Base-by-base conservation (phyloP, 2,888 invertebrate species). In the Taenaris catops region DNA sequence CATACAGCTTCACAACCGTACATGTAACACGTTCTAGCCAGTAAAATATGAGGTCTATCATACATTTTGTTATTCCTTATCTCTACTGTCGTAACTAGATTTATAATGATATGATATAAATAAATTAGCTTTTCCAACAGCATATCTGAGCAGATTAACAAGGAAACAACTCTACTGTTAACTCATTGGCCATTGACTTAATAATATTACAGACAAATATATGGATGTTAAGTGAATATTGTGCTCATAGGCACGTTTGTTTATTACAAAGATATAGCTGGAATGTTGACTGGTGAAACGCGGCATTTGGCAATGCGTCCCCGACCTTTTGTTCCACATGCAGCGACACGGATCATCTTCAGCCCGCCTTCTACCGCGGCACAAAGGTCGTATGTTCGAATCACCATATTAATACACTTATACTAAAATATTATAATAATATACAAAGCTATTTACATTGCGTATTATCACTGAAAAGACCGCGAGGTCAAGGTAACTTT, bases 401-500 rank as follows among this genome's bases (percentile, higher is more conserved):
- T 54, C 47, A 49, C 51, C 31, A 46, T 38, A 35, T 35, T 24
- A 28, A 35, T 44, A 47, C 34, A 44, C 40, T 38, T 49, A 49
- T 25, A 41, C 37, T 46, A 45, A 43, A 43, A 48, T 41, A 48
- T 49, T 48, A 47, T 45, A 49, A 51, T 46, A 73, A 62, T 66
- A 71, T 69, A 69, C 55, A 70, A 75, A 79, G 70, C 71, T 70
- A 74, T 76, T 64, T 79, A 81, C 76, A 79, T 65, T 48, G 53
- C 53, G 63, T 57, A 64, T 65, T 83, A 81, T 81, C 81, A 83
- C 81, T 79, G 71, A 58, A 55, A 53, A 46, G 74, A 79, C 79
- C 69, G 44, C 47, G 51, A 55, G 73, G 76, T 76, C 81, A 73
- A 70, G 84, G 84, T 86, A 84, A 86, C 83, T 73, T 52, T 69